phyloP scores from a whole-genome alignment of 1,140 invertebrate genomes.

The Mya arenaria region DNA sequence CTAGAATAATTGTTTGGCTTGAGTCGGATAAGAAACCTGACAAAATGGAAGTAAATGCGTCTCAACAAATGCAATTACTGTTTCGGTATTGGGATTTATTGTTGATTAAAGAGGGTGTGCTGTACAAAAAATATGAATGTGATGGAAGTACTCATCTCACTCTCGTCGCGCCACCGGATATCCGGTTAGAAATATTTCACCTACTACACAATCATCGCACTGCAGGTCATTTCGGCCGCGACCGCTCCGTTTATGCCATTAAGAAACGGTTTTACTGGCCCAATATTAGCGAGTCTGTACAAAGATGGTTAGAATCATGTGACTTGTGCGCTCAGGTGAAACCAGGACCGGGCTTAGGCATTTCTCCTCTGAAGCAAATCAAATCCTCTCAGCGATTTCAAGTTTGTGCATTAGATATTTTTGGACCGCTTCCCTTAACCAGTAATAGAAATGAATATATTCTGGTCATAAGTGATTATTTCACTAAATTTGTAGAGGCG shows the following conservation, averaged over 20 bases:
- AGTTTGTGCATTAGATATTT: slow-evolving; percentile 18
- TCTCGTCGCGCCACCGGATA: no score
- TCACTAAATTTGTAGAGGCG: slow-evolving; percentile 72
- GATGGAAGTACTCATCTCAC: no score
- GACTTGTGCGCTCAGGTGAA: background rate
- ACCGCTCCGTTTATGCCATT: background rate
- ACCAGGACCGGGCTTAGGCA: slow-evolving; percentile 10
- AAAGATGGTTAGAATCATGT: slow-evolving; percentile 8
- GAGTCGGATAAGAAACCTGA: no score
- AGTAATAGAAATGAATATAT: slow-evolving; percentile 7
- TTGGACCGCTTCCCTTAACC: slow-evolving; percentile 11
- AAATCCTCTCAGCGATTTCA: background rate
- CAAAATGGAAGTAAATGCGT: no score
- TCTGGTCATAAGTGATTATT: slow-evolving; percentile 68
- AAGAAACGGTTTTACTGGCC: slow-evolving; percentile 6
- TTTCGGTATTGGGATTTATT: no score
- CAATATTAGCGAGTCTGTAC: background rate
- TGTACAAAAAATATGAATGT: no score
- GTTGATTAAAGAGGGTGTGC: no score
- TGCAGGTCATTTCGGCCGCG: slow-evolving; percentile 11
- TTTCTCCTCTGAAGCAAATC: slow-evolving; percentile 15
- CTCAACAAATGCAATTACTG: no score
- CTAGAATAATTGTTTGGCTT: no score
- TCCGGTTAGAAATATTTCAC: background rate
- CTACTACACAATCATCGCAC: background rate